phyloP scores from a whole-genome alignment of 2,797 vertebrate genomes.

The Chiroxiphia lanceolata region DNA sequence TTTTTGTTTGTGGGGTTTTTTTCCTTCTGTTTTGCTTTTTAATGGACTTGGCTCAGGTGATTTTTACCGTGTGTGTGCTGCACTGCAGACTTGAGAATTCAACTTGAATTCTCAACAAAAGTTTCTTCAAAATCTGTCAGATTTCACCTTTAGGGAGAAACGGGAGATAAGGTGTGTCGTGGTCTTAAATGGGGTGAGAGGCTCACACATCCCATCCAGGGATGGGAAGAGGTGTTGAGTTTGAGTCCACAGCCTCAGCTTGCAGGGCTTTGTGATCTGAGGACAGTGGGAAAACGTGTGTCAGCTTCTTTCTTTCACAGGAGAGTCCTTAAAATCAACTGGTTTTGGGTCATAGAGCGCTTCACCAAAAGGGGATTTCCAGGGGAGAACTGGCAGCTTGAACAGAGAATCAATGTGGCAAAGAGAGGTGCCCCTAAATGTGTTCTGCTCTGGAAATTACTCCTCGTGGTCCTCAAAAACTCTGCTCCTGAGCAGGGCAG shows the following conservation, averaged over 20 bases:
- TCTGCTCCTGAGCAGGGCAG: not conserved
- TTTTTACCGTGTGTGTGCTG: not conserved
- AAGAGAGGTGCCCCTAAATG: not conserved
- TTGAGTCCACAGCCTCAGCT: not conserved
- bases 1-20: not conserved
- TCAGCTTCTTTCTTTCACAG: not conserved
- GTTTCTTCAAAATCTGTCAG: not conserved
- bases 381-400: not conserved
- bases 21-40: not conserved
- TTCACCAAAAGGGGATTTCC: not conserved
- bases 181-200: not conserved
- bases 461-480: fast-evolving
- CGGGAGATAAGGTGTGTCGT: not conserved
- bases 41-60: not conserved
- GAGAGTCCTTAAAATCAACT: not conserved
- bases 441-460: fast-evolving
- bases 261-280: not conserved
- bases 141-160: not conserved
- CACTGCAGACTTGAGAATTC: not conserved
- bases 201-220: not conserved
- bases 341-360: not conserved
- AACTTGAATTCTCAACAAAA: not conserved
- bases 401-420: fast-evolving
- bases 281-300: not conserved
- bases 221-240: not conserved